Evolutionary conservation across 1,140 invertebrate genomes (phyloP).

Genomic region (Lethocerus indicus): DNA sequence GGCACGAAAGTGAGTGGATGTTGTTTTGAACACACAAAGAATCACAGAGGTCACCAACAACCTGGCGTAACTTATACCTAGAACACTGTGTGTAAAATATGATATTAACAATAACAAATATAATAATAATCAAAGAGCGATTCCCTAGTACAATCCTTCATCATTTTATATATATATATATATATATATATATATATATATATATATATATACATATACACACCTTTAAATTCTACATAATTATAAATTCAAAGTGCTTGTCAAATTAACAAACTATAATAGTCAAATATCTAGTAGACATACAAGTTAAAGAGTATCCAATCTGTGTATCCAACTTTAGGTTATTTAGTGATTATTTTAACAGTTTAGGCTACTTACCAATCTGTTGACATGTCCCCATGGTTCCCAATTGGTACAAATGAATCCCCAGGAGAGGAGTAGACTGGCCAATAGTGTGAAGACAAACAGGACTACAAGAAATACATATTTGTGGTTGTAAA

Average conservation of each 20-base stretch:
- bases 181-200: not conserved
- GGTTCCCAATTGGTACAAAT: constrained; percentile 36
- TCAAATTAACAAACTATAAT: not conserved
- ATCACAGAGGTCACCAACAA: constrained; percentile 35
- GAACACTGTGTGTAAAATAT: constrained; percentile 30
- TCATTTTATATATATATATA: not conserved
- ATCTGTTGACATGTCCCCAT: constrained; percentile 30
- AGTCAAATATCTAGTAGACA: constrained; percentile 7
- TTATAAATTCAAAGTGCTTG: not conserved
- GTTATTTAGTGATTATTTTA: no score
- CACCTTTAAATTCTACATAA: not conserved
- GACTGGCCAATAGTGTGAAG: constrained; percentile 21
- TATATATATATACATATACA: not conserved
- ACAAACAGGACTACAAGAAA: constrained; percentile 17
- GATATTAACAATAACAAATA: not conserved
- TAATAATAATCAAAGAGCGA: not conserved
- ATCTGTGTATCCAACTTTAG: no score
- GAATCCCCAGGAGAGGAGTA: constrained; percentile 35
- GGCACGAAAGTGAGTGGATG: constrained; percentile 33
- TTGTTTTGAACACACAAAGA: constrained; percentile 32
- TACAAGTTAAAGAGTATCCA: no score
- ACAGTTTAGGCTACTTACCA: constrained; percentile 29
- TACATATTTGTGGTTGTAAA: constrained; percentile 23
- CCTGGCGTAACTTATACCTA: constrained; percentile 27
- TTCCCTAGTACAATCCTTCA: not conserved